A percentile compares a stretch with the other conserved stretches of the same genome.
Evolutionary conservation across 2,113 vertebrate genomes (phyloP).

Genomic region (Poeciliopsis occidentalis): DNA sequence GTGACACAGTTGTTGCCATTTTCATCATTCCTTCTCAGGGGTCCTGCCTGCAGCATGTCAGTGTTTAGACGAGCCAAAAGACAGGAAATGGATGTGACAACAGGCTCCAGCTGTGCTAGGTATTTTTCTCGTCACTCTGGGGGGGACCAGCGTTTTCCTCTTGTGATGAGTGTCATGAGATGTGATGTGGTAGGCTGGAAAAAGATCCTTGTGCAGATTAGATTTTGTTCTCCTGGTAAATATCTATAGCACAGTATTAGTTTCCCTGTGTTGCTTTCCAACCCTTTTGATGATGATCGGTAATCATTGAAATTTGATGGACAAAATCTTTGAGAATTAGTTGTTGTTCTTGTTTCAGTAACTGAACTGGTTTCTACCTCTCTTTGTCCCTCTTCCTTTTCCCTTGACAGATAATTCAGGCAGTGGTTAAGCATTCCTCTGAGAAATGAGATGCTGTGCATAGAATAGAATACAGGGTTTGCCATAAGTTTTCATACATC

Average conservation of each 20-base stretch:
- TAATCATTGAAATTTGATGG: not conserved
- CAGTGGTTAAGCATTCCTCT: not conserved
- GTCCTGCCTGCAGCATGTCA: slow-evolving; percentile 50
- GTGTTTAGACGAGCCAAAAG: slow-evolving; percentile 63
- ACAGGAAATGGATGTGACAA: slow-evolving; percentile 65
- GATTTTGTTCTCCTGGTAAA: not conserved
- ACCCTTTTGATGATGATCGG: not conserved
- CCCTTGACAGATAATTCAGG: not conserved
- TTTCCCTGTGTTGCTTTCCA: not conserved
- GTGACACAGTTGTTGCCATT: slow-evolving; percentile 52
- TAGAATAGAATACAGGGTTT: not conserved
- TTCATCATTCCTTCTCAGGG: slow-evolving; percentile 50
- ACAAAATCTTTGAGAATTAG: not conserved
- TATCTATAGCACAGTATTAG: not conserved
- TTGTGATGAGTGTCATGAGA: slow-evolving; percentile 14
- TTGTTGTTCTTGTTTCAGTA: not conserved
- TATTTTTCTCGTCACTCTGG: slow-evolving; percentile 41
- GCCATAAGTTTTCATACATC: too few relatives aligned
- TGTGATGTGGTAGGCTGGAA: slow-evolving; percentile 4
- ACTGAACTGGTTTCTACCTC: not conserved
- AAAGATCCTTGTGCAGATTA: not conserved
- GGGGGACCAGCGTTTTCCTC: slow-evolving; percentile 28
- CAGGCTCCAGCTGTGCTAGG: slow-evolving; percentile 52
- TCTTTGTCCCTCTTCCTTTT: not conserved
- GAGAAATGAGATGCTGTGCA: not conserved